Base-by-base conservation (phyloP, 1,140 invertebrate genomes). In the Drosophila mauritiana region DNA sequence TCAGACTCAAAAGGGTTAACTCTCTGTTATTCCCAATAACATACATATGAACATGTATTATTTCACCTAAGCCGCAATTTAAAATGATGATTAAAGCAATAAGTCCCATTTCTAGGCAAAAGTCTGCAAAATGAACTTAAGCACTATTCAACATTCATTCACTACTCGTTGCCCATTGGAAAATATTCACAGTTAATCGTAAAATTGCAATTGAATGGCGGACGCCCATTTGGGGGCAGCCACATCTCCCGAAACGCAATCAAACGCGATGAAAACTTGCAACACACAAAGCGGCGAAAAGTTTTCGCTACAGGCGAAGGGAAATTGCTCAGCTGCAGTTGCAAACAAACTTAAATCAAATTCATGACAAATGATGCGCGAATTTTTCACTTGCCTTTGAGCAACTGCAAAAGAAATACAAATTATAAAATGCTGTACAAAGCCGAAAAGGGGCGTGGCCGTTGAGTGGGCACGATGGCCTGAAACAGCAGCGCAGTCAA, bases 331-430 rank as follows among this genome's bases (percentile, higher is more conserved):
- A 51, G 68, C 68, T 82, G 67, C 70, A 79, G 65, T 64, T 54
- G 82, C 70, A 59, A 62, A 46, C 46, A 65, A 76, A 88, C 79
- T 88, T 89, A 67, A 88, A 88, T 88, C 79, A 80, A 88, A 88
- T 83, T 83, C 84, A 89, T 77, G 83, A 88, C 83, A 88, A 88
- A 88, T 88, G 83, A 89, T 80, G 70, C 76, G 80, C 75, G 78
- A 82, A 82, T 86, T 88, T 73, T 80, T 74, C 37, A 56, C 22
- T 31, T 34, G 62, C 57, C 45, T 62, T 61, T 54, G 25, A 34
- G 25, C 36, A 73, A 40, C 46, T 22, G 8, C 10, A 10, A 11
- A 12, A 54, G 43, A 52, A 40, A 48, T 17, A 8, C n/a, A 49
- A 11, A 37, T 39, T 39, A 39, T 39, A 42, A 43, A 15, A 22